These are phyloP conservation scores for Tokudaia tokunoshimensis DNA, from an alignment of 2,797 vertebrate species.

Conservation along the genomic window DNA sequence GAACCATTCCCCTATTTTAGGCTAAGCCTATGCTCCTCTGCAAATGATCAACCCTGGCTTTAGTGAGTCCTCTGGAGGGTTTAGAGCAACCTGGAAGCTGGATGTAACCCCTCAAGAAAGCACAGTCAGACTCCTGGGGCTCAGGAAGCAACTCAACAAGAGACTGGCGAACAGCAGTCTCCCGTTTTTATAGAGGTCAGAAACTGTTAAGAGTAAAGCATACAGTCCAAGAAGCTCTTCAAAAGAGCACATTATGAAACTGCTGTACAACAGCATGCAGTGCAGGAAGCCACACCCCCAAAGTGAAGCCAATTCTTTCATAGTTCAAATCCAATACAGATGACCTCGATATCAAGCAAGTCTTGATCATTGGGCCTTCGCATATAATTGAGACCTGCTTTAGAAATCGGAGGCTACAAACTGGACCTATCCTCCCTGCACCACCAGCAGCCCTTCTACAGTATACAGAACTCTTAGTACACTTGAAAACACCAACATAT, in stretches of 20 bases:
- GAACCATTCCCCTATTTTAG: conserved; percentile 10
- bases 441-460: not conserved
- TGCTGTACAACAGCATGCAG: not conserved
- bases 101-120: not conserved
- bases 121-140: not conserved
- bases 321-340: conserved; percentile 4
- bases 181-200: conserved; percentile 45
- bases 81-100: not conserved
- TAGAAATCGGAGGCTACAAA: not conserved
- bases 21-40: not conserved
- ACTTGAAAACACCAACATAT: not conserved
- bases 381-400: conserved; percentile 30
- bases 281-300: conserved; percentile 21
- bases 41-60: conserved; percentile 3
- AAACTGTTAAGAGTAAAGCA: conserved; percentile 30
- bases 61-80: not conserved
- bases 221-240: not conserved
- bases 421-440: not conserved
- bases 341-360: not conserved
- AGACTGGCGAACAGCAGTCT: conserved; percentile 7
- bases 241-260: conserved; percentile 6
- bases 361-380: conserved; percentile 40
- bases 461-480: conserved; percentile 10
- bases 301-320: not conserved
- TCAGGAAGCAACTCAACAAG: not conserved